Evolutionary conservation across 2,797 vertebrate genomes (phyloP).

Genomic region (Vespertilio murinus): DNA sequence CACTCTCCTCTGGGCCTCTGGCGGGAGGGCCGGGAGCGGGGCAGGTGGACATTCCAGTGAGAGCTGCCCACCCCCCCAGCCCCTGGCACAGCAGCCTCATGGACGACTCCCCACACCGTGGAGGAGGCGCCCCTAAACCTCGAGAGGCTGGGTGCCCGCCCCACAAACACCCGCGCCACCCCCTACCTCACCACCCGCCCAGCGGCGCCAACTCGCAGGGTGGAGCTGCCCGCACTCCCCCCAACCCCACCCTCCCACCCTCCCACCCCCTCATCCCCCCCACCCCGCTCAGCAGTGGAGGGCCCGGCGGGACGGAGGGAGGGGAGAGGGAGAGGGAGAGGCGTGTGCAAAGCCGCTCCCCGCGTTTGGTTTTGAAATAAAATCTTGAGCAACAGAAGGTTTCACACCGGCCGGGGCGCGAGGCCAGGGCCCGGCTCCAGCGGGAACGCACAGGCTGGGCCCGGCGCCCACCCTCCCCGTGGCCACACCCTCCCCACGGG

Average conservation of each 20-base stretch:
- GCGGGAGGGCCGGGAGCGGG: no score
- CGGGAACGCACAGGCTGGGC: background rate
- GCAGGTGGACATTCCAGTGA: no score
- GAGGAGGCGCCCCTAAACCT: background rate
- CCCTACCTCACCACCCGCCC: background rate
- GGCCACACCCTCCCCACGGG: background rate
- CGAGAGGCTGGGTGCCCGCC: background rate
- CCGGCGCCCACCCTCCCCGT: accelerated
- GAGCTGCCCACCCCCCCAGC: no score
- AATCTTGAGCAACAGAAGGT: conserved; percentile 47
- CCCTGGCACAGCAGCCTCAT: background rate
- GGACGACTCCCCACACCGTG: accelerated
- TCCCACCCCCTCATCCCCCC: accelerated
- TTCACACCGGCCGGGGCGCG: background rate
- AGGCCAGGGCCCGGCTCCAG: background rate
- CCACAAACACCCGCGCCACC: no score
- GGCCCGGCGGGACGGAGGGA: background rate
- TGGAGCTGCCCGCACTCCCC: background rate
- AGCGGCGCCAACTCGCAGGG: background rate
- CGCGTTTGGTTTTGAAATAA: background rate
- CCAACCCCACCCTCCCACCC: background rate
- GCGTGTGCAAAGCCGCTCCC: background rate
- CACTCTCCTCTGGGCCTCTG: no score
- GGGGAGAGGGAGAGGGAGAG: background rate
- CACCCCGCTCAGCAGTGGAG: background rate